Evolutionary conservation across 2,113 vertebrate genomes (phyloP), one percentile per base, ranked within the genome.

Genomic region (Pao palembangensis): DNA sequence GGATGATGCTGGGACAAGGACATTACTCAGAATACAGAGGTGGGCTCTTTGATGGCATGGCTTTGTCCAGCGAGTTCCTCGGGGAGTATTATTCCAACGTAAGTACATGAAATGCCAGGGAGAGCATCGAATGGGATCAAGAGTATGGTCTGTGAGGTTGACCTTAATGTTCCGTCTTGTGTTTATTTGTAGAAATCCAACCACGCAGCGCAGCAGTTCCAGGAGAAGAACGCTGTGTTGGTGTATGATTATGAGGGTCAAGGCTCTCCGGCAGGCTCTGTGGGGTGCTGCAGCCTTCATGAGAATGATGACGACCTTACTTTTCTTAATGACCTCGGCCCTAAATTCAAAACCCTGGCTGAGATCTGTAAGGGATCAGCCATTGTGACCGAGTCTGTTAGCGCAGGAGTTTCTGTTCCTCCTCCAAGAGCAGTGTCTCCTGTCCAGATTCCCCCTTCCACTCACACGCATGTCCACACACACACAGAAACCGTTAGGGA

Each of bases 321-420:
- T 0, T 96, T 91, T 74, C 92, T 98, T 56, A 84, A 98, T 73
- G 92, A 95, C 15, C 80, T 98, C 15, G 94, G 92, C 51, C 91
- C 92, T 18, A 95, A 95, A 87, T 99, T 98, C 78, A 95, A 90
- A 85, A 95, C 93, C 4, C 76, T 99, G 16, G 97, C 96, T 34
- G 92, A 94, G 78, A 92, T 99, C 75, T 96, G 94, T 81, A 77
- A 85, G 50, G 92, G 94, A 20, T 90, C 90, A 15, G 63, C 86
- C 63, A 79, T 94, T 1, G 64, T 68, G 15, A n/a, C 58, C 0
- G 59, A 81, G 20, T 52, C 56, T 6, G 61, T 57, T 8, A 11
- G 44, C 23, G 56, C 52, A 17, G 17, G 21, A 1, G 18, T 72
- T 31, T 67, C 70, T 7, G 0, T 61, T 10, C 12, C 49, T 10